Percentiles rank a stretch among this genome's conserved stretches.
Conservation (phyloP, 2,888 invertebrate genomes). For the Seira sanloemensis region DNA sequence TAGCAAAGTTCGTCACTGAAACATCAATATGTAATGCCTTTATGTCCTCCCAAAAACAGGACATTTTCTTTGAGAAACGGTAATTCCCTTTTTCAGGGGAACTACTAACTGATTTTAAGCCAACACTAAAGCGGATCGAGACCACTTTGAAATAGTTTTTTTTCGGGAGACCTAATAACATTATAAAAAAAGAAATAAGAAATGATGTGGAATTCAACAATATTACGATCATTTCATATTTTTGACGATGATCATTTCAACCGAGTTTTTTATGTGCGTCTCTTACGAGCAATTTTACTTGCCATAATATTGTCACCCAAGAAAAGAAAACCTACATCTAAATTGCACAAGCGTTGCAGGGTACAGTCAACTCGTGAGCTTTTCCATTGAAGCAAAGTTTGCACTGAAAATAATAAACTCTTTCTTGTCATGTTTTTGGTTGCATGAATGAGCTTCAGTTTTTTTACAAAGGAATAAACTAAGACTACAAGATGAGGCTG, state of each 20-base stretch:
- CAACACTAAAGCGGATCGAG: neutral
- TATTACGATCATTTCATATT: neutral
- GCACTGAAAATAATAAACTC: too few species aligned
- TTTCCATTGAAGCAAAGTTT: too few species aligned
- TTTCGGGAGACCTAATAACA: neutral
- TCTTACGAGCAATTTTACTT: constrained; percentile 32
- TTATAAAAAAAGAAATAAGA: neutral
- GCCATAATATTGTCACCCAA: neutral
- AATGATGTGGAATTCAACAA: neutral
- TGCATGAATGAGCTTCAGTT: neutral
- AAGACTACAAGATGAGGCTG: neutral
- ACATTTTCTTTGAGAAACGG: too few species aligned
- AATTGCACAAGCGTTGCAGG: neutral
- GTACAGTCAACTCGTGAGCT: neutral
- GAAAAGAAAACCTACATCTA: too few species aligned
- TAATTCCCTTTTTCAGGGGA: too few species aligned
- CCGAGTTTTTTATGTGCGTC: constrained; percentile 24
- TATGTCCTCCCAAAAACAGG: too few species aligned
- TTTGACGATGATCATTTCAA: neutral
- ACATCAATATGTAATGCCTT: neutral
- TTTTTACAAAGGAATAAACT: constrained; percentile 29
- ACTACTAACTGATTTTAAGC: too few species aligned
- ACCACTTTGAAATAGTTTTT: neutral
- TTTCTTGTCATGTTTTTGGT: neutral
- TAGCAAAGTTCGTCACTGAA: neutral